These are phyloP conservation scores for Athripsodes cinereus DNA, from an alignment of 2,888 invertebrate species.

Conservation along the genomic window DNA sequence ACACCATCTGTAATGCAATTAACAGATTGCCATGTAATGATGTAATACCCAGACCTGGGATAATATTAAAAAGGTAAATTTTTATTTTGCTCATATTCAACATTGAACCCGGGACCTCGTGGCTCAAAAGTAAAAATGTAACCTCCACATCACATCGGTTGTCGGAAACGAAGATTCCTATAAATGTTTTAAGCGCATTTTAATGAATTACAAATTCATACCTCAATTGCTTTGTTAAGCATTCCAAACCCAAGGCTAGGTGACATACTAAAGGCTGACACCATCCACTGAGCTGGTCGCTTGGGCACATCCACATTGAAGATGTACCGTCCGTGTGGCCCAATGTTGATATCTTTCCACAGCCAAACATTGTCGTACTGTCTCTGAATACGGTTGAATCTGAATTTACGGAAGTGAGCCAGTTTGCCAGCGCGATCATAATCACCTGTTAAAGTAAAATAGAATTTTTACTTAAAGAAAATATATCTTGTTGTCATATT, in stretches of 20 bases:
- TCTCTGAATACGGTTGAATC: constrained; percentile 82
- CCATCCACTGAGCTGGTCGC: constrained; percentile 85
- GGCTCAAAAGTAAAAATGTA: too few species aligned
- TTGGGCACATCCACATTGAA: constrained; percentile 82
- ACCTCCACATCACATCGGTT: too few species aligned
- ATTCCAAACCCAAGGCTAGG: constrained; percentile 83
- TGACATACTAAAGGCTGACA: constrained; percentile 88
- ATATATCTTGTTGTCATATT: neutral
- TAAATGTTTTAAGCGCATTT: too few species aligned
- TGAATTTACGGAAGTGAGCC: constrained; percentile 68
- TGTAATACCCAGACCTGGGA: too few species aligned
- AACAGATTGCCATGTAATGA: too few species aligned
- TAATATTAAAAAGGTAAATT: too few species aligned
- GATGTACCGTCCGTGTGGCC: constrained; percentile 82
- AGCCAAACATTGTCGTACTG: constrained; percentile 95
- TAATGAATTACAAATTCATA: too few species aligned
- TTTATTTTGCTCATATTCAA: too few species aligned
- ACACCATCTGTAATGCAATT: too few species aligned
- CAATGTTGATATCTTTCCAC: constrained; percentile 91
- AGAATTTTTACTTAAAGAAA: neutral
- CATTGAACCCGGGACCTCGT: too few species aligned
- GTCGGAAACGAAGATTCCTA: too few species aligned
- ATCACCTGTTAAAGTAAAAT: constrained; percentile 40
- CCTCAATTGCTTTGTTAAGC: constrained; percentile 69
- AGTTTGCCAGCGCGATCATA: constrained; percentile 63